Evolutionary conservation across 2,113 vertebrate species (phyloP).

Genomic region (Prunella fulvescens): DNA sequence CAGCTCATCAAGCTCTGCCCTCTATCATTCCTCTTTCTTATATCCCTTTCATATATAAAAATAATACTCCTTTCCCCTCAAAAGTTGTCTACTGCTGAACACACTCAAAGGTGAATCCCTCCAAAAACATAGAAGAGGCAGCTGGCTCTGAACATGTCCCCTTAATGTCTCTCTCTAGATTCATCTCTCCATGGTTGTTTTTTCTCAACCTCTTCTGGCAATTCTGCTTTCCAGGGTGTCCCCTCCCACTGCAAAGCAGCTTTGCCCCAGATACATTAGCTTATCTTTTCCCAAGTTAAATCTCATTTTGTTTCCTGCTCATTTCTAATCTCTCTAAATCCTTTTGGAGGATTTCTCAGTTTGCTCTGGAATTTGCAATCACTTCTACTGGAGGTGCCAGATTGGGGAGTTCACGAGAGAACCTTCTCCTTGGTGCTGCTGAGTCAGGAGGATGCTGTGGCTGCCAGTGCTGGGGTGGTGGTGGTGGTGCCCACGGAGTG

Average conservation of each 20-base stretch:
- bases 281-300: conserved; percentile 47
- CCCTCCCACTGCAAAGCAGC: not conserved
- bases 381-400: not conserved
- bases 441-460: not conserved
- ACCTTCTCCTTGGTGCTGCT: not conserved
- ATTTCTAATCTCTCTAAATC: conserved; percentile 56
- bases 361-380: not conserved
- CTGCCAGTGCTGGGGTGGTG: not conserved
- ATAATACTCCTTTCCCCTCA: not conserved
- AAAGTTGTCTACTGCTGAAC: not conserved
- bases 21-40: not conserved
- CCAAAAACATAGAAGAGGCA: not conserved
- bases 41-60: not conserved
- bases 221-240: not conserved
- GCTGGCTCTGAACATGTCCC: not conserved
- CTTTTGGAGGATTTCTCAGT: conserved; percentile 31
- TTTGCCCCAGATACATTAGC: conserved; percentile 43
- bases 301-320: conserved; percentile 56
- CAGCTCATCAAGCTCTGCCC: not conserved
- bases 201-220: not conserved
- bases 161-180: not conserved
- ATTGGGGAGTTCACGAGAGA: not conserved
- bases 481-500: not conserved
- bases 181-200: not conserved
- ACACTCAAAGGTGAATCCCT: not conserved